Evolutionary conservation across 1,140 invertebrate species (phyloP).

Genomic region (Scylla paramamosain): DNA sequence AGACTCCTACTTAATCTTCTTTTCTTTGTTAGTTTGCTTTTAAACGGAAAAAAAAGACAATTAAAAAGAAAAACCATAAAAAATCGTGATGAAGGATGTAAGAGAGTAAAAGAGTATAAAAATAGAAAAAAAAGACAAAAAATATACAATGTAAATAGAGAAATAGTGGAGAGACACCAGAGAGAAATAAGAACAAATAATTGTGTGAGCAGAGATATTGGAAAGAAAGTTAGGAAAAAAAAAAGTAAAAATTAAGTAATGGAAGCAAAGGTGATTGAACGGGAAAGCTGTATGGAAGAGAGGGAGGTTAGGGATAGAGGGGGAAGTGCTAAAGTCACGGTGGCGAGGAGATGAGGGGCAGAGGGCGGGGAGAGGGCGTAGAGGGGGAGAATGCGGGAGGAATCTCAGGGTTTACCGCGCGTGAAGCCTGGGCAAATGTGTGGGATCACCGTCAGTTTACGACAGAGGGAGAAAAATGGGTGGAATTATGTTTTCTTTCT

Average conservation of each 20-base stretch:
- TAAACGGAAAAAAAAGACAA: too few species aligned
- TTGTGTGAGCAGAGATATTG: neutral
- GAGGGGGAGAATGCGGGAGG: neutral
- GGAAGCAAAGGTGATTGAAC: too few species aligned
- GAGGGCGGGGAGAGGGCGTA: neutral
- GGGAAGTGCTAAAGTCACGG: too few species aligned
- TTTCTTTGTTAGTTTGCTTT: neutral
- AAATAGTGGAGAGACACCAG: neutral
- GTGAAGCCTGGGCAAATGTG: constrained; percentile 45
- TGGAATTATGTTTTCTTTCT: neutral
- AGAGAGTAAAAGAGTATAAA: neutral
- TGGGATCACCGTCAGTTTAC: constrained; percentile 45
- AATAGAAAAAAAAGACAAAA: neutral
- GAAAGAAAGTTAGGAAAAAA: too few species aligned
- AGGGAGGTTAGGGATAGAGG: neutral
- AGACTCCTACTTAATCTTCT: neutral
- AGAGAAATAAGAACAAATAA: neutral
- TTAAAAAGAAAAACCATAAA: neutral
- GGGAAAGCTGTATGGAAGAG: neutral
- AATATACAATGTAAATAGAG: neutral
- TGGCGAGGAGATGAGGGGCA: neutral
- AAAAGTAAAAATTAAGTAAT: too few species aligned
- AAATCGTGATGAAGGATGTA: neutral
- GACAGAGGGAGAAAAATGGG: neutral
- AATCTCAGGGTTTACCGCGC: constrained; percentile 25